phyloP scores from a whole-genome alignment of 2,888 invertebrate genomes.

The Xestia rhomboidea region DNA sequence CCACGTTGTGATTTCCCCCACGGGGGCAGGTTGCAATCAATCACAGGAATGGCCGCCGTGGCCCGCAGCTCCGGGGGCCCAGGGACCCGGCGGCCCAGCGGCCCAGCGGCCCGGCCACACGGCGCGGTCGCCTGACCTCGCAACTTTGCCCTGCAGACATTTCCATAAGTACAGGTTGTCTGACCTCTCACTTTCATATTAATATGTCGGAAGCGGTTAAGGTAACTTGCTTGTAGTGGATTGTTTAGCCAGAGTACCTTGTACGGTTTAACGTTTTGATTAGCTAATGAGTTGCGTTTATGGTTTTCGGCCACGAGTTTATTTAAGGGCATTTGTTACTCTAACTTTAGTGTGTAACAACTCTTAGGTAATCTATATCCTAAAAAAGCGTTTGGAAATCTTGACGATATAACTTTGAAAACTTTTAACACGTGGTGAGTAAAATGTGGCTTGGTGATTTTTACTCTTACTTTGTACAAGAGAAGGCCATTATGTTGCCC shows the following conservation, averaged over 20 bases:
- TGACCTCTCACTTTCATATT: slow-evolving; percentile 35
- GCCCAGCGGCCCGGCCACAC: slow-evolving; percentile 8
- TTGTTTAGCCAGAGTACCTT: not conserved
- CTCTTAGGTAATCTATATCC: not conserved
- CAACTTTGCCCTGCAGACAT: slow-evolving; percentile 18
- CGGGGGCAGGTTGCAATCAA: slow-evolving; percentile 59
- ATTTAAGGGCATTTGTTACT: not conserved
- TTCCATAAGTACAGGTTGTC: slow-evolving; percentile 18
- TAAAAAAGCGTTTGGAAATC: not conserved
- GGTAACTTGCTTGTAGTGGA: not conserved
- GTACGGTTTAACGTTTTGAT: not conserved
- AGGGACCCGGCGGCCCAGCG: not conserved
- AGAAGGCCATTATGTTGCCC: not conserved
- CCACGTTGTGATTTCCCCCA: slow-evolving; percentile 55
- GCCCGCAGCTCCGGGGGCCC: not conserved
- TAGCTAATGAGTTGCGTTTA: slow-evolving; percentile 10
- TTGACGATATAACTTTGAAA: no score
- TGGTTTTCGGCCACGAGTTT: not conserved
- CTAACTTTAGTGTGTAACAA: not conserved
- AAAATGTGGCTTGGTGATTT: not conserved
- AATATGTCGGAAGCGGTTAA: slow-evolving; percentile 20
- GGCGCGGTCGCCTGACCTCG: slow-evolving; percentile 35
- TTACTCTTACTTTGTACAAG: not conserved
- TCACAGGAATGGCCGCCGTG: slow-evolving; percentile 49
- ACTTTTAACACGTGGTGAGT: no score